phyloP scores from a whole-genome alignment of 2,888 invertebrate species.

The Philereme transversata region DNA sequence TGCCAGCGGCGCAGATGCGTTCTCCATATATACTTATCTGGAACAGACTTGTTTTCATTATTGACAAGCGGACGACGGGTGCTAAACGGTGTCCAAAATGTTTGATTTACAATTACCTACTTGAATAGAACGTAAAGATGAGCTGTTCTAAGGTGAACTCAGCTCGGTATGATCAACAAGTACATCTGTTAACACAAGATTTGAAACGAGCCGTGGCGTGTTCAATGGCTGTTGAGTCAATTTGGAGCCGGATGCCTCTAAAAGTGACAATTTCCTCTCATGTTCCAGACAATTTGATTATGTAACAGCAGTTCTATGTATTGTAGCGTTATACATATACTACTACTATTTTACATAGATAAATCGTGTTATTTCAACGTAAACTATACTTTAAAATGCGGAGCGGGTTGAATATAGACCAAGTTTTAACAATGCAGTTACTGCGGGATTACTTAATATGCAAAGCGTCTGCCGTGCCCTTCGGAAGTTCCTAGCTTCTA shows the following conservation, averaged over 20 bases:
- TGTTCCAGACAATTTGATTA: conserved; percentile 40
- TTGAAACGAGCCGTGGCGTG: conserved; percentile 48
- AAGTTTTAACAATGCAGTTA: conserved; percentile 51
- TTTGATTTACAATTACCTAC: too few species aligned
- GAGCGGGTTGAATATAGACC: conserved; percentile 36
- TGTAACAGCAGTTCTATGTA: conserved; percentile 27
- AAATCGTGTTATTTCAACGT: conserved; percentile 27
- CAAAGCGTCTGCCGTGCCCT: conserved; percentile 32
- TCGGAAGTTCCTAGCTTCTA: conserved; percentile 36
- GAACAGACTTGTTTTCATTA: conserved; percentile 41
- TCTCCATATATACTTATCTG: conserved; percentile 42
- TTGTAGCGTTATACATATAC: conserved; percentile 7
- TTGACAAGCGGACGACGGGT: not conserved
- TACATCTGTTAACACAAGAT: conserved; percentile 23
- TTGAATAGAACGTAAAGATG: not conserved
- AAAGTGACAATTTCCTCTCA: conserved; percentile 68
- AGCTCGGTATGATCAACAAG: conserved; percentile 11
- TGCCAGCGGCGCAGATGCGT: conserved; percentile 49
- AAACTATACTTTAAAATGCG: conserved; percentile 39
- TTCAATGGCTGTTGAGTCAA: conserved; percentile 54
- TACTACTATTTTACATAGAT: conserved; percentile 26
- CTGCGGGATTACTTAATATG: conserved; percentile 46
- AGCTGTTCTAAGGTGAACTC: conserved; percentile 1
- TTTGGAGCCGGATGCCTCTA: conserved; percentile 63
- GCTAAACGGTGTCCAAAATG: too few species aligned